phyloP scores from a whole-genome alignment of 2,113 vertebrate species.

The Aythya baeri region DNA sequence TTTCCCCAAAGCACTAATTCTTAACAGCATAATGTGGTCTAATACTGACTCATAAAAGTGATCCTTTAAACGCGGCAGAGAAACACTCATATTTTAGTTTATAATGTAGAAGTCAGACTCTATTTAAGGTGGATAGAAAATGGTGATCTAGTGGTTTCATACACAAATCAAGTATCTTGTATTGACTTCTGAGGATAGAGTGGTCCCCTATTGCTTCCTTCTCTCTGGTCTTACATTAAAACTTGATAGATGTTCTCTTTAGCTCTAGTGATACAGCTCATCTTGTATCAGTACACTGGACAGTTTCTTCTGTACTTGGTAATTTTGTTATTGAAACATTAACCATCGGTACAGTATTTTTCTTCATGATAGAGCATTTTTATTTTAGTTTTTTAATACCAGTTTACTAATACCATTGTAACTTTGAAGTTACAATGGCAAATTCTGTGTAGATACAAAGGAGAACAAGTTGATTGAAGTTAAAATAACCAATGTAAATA shows the following conservation, averaged over 20 bases:
- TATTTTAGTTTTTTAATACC: not conserved
- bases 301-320: not conserved
- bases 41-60: not conserved
- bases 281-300: not conserved
- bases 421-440: not conserved
- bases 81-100: not conserved
- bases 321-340: not conserved
- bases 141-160: fast-evolving
- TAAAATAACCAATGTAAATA: not conserved
- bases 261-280: not conserved
- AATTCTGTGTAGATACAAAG: not conserved
- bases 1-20: not conserved
- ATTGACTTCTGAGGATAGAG: not conserved
- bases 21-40: not conserved
- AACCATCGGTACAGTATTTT: not conserved
- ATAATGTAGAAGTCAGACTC: not conserved
- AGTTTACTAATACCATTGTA: not conserved
- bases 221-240: not conserved
- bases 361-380: not conserved
- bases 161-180: not conserved
- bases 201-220: not conserved
- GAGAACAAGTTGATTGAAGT: not conserved
- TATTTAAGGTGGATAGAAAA: not conserved
- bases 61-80: not conserved
- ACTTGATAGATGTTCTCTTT: not conserved